These are phyloP conservation scores for Chrysaora quinquecirrha DNA, from an alignment of 30 jellyfish, hydroid and myxozoan genomes.

Conservation along the genomic window DNA sequence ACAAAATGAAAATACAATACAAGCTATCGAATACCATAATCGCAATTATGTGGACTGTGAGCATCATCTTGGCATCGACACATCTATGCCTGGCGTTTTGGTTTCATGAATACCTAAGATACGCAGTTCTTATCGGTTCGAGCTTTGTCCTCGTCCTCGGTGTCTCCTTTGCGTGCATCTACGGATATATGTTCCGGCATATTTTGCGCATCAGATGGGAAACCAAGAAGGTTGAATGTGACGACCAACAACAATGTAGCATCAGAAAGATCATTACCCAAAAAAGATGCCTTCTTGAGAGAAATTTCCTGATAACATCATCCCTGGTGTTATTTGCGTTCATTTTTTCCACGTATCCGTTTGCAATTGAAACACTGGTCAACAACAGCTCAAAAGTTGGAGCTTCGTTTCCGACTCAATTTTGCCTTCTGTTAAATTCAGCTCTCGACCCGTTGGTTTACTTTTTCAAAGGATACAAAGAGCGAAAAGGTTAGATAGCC, in stretches of 20 bases:
- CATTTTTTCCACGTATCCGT: slow-evolving; percentile 18
- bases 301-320: slow-evolving; percentile 6
- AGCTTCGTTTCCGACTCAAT: background rate
- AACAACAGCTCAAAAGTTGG: background rate
- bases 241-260: background rate
- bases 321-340: slow-evolving; percentile 5
- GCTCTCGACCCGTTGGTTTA: slow-evolving; percentile 33
- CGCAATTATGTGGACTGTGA: slow-evolving; percentile 23
- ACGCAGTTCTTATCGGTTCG: background rate
- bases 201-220: background rate
- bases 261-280: background rate
- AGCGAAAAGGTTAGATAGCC: slow-evolving; percentile 20
- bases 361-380: slow-evolving; percentile 7
- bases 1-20: slow-evolving; percentile 34
- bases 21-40: slow-evolving; percentile 1
- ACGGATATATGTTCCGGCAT: slow-evolving; percentile 23
- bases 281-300: slow-evolving; percentile 1
- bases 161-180: background rate
- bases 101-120: background rate
- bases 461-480: slow-evolving; percentile 36
- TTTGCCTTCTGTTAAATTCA: slow-evolving; percentile 20
- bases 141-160: slow-evolving; percentile 1
- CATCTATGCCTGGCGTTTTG: background rate
- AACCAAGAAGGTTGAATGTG: background rate
- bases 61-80: background rate